Percentiles rank a stretch among this genome's conserved stretches.
These are phyloP conservation scores for Dinoponera quadriceps DNA, from an alignment of 1,140 invertebrate genomes.

Conservation along the genomic window DNA sequence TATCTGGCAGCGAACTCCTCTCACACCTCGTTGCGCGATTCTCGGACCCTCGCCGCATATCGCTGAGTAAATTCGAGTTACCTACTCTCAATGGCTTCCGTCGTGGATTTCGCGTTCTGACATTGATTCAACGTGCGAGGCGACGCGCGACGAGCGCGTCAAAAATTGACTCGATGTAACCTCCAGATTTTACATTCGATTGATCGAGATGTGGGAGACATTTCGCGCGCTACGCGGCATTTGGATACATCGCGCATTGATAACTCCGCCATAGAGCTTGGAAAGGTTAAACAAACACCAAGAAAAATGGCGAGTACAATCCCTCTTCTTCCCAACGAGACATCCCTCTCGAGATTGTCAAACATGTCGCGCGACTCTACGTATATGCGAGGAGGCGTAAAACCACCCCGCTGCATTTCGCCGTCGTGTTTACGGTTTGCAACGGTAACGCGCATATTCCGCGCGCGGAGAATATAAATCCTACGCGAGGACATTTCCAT, in stretches of 20 bases:
- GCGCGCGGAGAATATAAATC: constrained; percentile 33
- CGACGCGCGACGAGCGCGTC: background rate
- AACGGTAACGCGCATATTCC: constrained; percentile 46
- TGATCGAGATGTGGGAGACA: too few relatives aligned
- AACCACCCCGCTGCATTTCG: constrained; percentile 6
- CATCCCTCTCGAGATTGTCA: constrained; percentile 31
- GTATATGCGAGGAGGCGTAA: background rate
- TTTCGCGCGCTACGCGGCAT: background rate
- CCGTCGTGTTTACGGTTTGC: constrained; percentile 29
- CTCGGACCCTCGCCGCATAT: background rate
- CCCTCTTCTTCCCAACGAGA: background rate
- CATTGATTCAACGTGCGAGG: background rate
- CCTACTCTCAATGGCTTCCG: background rate
- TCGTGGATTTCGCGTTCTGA: background rate
- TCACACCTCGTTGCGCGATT: background rate
- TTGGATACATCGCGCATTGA: background rate
- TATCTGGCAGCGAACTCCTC: constrained; percentile 8
- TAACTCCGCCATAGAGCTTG: background rate
- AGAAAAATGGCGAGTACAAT: constrained; percentile 8
- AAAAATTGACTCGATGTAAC: background rate
- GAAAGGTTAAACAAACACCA: constrained; percentile 27
- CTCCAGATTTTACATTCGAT: background rate
- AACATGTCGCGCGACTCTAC: constrained; percentile 1
- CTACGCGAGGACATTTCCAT: constrained; percentile 8
- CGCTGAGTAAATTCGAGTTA: background rate